A percentile compares a stretch with the other conserved stretches of the same genome.
Evolutionary conservation across 92 coral and sea anemone species (phyloP).

Genomic region (Epizoanthus illoricatus): DNA sequence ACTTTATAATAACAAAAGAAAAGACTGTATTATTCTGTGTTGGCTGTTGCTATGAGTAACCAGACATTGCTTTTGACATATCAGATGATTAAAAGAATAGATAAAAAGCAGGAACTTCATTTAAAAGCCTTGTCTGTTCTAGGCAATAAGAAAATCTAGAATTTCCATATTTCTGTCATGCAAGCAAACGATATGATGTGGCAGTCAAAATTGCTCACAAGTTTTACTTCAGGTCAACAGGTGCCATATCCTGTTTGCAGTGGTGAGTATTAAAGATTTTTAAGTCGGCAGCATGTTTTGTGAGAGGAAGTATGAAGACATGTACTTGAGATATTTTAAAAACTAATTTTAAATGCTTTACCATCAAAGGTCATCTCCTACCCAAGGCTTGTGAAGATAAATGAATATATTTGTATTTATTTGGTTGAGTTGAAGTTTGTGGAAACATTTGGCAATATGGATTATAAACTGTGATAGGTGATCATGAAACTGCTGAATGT

Average conservation of each 20-base stretch:
- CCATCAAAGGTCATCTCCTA: constrained; percentile 26
- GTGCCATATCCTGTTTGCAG: background rate
- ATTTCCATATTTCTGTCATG: constrained; percentile 38
- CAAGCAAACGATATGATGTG: constrained; percentile 16
- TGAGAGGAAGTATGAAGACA: background rate
- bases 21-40: constrained; percentile 4
- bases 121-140: constrained; percentile 31
- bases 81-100: constrained; percentile 28
- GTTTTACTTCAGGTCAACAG: background rate
- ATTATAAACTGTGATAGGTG: background rate
- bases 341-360: constrained; percentile 1
- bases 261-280: background rate
- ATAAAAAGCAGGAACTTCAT: constrained; percentile 39
- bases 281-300: too few relatives aligned
- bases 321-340: constrained; percentile 14
- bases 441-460: background rate
- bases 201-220: constrained; percentile 9
- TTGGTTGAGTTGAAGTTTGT: constrained; percentile 1
- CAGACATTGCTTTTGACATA: constrained; percentile 16
- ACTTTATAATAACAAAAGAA: constrained; percentile 26
- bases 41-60: constrained; percentile 35
- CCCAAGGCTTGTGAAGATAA: constrained; percentile 12
- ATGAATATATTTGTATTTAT: constrained; percentile 21
- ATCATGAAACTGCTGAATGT: background rate
- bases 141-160: background rate